Conservation (phyloP, 2,888 invertebrate genomes). For the Latrodectus elegans region DNA sequence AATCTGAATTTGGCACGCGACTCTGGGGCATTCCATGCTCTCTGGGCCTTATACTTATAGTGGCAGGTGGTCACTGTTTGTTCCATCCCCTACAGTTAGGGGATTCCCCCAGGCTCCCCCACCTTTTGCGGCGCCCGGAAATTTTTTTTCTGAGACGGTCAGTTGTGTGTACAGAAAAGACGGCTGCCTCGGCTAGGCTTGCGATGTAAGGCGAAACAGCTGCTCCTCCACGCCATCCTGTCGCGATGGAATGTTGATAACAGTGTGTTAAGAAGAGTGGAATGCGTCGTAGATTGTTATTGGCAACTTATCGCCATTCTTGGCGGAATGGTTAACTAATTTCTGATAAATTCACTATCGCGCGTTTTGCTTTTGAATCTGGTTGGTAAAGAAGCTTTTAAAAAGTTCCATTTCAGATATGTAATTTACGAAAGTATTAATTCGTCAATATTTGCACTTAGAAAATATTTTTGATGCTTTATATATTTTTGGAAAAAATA, state of each 20-base stretch:
- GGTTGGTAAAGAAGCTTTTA: no score
- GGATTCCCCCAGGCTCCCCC: constrained; percentile 2
- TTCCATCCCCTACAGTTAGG: constrained; percentile 34
- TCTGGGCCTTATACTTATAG: constrained; percentile 35
- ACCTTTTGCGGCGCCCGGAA: constrained; percentile 7
- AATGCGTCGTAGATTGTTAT: constrained; percentile 14
- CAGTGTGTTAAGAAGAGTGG: constrained; percentile 57
- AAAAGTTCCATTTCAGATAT: no score
- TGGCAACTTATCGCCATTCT: constrained; percentile 9
- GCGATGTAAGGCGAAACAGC: constrained; percentile 52
- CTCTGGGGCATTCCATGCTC: constrained; percentile 37
- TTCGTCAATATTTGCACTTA: no score
- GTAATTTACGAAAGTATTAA: no score
- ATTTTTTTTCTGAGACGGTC: background rate
- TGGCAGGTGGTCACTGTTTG: constrained; percentile 64
- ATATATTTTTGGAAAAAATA: no score
- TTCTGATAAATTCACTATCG: no score
- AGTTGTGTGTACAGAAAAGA: constrained; percentile 5
- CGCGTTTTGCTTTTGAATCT: no score
- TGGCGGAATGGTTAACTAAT: constrained; percentile 2
- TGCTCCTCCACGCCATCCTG: constrained; percentile 40
- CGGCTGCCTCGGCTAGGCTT: constrained; percentile 6
- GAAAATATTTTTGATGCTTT: no score
- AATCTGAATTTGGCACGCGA: constrained; percentile 64
- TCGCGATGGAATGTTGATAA: constrained; percentile 67